Evolutionary conservation across 2,113 vertebrate genomes (phyloP).

Genomic region (Chloropsis cyanopogon): DNA sequence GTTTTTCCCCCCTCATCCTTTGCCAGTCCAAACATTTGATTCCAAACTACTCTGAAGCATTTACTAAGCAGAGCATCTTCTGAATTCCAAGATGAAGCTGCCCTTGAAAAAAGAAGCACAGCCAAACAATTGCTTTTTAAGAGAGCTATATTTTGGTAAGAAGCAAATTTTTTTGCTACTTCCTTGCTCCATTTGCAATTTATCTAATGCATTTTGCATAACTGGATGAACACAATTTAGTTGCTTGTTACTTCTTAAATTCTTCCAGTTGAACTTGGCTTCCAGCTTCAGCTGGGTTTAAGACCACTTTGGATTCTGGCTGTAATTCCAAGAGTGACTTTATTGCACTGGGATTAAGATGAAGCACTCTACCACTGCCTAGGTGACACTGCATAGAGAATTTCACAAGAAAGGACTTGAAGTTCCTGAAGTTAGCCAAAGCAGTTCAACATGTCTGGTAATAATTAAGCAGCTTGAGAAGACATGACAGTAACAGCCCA

Average conservation of each 20-base stretch:
- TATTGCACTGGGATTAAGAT: not conserved
- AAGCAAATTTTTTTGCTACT: not conserved
- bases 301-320: not conserved
- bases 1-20: too few species aligned
- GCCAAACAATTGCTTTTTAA: not conserved
- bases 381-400: not conserved
- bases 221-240: not conserved
- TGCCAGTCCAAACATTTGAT: not conserved
- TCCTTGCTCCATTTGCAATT: not conserved
- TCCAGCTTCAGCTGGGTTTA: not conserved
- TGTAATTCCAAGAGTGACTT: not conserved
- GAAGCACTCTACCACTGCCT: not conserved
- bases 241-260: not conserved
- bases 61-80: not conserved
- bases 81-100: not conserved
- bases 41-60: not conserved
- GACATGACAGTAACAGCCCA: not conserved
- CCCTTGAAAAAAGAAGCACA: not conserved
- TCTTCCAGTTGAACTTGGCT: not conserved
- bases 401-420: not conserved
- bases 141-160: not conserved
- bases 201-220: not conserved
- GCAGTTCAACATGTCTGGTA: not conserved
- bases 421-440: not conserved
- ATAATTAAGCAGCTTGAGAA: not conserved